phyloP scores from a whole-genome alignment of 1,140 invertebrate species.

The Callitettix versicolor region DNA sequence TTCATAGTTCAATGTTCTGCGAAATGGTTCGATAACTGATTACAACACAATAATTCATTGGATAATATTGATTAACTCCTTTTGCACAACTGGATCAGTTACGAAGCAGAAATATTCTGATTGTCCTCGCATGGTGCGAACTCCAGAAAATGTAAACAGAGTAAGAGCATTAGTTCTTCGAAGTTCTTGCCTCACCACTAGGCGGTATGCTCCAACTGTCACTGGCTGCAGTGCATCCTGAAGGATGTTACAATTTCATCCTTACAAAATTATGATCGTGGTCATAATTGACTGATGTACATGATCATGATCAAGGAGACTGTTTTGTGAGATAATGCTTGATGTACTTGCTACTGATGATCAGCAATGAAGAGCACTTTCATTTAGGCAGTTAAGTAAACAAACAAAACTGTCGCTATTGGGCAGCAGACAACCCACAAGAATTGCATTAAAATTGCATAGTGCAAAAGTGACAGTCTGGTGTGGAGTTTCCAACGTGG shows the following conservation, averaged over 20 bases:
- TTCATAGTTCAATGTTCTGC: slow-evolving; percentile 3
- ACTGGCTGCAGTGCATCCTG: slow-evolving; percentile 21
- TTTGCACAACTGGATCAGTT: neutral
- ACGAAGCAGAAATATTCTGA: neutral
- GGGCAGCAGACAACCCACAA: too few species aligned
- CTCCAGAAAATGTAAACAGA: slow-evolving; percentile 15
- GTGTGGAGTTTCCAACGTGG: slow-evolving; percentile 2
- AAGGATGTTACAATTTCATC: slow-evolving; percentile 20
- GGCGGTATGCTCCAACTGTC: slow-evolving; percentile 4
- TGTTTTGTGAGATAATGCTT: slow-evolving; percentile 3
- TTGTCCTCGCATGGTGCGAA: slow-evolving; percentile 4
- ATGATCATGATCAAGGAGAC: slow-evolving; percentile 17
- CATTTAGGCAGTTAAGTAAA: slow-evolving; percentile 1
- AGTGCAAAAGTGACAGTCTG: slow-evolving; percentile 14
- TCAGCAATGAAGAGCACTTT: neutral
- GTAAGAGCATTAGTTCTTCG: neutral
- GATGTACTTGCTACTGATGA: slow-evolving; percentile 8
- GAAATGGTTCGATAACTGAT: slow-evolving; percentile 2
- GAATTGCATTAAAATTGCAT: slow-evolving; percentile 1
- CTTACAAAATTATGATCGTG: too few species aligned
- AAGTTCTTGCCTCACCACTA: slow-evolving; percentile 20
- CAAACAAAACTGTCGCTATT: too few species aligned
- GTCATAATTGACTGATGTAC: slow-evolving; percentile 9
- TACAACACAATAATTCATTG: too few species aligned
- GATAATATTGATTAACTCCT: neutral